A percentile compares a stretch with the other conserved stretches of the same genome.
Conservation (phyloP, 2,888 invertebrate species). For the Melinaea menophilus region DNA sequence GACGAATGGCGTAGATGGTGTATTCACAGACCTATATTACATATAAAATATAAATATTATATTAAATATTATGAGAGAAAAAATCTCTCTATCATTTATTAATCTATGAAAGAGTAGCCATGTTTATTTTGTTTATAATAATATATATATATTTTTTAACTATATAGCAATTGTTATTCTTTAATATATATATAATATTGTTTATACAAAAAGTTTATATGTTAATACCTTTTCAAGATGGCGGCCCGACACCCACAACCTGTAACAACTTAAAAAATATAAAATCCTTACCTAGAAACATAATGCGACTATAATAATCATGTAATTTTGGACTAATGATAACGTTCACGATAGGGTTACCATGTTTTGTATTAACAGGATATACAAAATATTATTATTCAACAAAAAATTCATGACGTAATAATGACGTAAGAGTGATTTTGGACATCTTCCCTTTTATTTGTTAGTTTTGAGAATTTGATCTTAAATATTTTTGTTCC, state of each 20-base stretch:
- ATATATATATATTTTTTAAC: too few relatives aligned
- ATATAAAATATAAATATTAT: background rate
- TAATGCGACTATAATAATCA: constrained; percentile 56
- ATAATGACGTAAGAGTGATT: too few relatives aligned
- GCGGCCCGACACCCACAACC: background rate
- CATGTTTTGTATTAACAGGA: constrained; percentile 8
- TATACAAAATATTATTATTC: too few relatives aligned
- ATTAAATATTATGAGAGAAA: background rate
- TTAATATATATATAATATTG: too few relatives aligned
- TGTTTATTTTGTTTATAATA: too few relatives aligned
- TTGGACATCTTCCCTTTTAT: too few relatives aligned
- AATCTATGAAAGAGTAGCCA: too few relatives aligned
- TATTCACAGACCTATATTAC: constrained; percentile 30
- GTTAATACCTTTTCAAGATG: background rate
- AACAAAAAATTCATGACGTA: too few relatives aligned
- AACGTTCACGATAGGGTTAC: constrained; percentile 37
- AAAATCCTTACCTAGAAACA: constrained; percentile 48
- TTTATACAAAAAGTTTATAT: background rate
- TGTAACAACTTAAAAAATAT: constrained; percentile 17
- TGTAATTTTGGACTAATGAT: constrained; percentile 62
- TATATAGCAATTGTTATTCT: too few relatives aligned
- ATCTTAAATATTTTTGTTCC: too few relatives aligned
- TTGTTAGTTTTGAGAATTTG: too few relatives aligned
- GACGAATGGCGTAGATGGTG: constrained; percentile 38
- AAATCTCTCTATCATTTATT: too few relatives aligned